Conservation (phyloP, 2,797 vertebrate genomes). For the Bufotes viridis region DNA sequence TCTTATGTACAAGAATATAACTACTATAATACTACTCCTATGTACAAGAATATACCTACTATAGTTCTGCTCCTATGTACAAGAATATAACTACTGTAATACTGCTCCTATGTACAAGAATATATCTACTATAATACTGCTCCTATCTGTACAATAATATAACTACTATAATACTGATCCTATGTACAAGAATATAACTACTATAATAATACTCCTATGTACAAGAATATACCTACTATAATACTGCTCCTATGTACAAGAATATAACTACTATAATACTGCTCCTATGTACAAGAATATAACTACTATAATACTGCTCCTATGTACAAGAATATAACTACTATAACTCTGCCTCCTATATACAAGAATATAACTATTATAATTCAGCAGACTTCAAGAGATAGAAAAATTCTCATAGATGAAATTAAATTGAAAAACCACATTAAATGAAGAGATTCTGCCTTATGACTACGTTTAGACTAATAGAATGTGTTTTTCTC, state of each 20-base stretch:
- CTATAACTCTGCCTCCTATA: background rate
- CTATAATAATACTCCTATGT: background rate
- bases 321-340: background rate
- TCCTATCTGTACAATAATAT: background rate
- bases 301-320: background rate
- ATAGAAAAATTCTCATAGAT: background rate
- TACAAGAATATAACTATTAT: background rate
- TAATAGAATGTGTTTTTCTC: background rate
- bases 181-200: slow-evolving; percentile 12
- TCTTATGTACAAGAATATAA: background rate
- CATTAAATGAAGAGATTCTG: background rate
- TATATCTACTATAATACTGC: background rate
- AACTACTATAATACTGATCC: background rate
- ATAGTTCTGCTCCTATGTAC: background rate
- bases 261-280: slow-evolving; percentile 3
- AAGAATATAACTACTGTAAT: slow-evolving; percentile 2
- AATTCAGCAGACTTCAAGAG: background rate
- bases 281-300: slow-evolving; percentile 6
- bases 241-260: background rate
- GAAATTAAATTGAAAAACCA: too few relatives aligned
- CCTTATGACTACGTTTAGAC: background rate
- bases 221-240: slow-evolving; percentile 12
- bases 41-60: slow-evolving; percentile 3
- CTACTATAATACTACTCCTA: background rate
- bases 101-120: background rate